Evolutionary conservation across 2,797 vertebrate species (phyloP).

Genomic region (Emydoidea blandingii): DNA sequence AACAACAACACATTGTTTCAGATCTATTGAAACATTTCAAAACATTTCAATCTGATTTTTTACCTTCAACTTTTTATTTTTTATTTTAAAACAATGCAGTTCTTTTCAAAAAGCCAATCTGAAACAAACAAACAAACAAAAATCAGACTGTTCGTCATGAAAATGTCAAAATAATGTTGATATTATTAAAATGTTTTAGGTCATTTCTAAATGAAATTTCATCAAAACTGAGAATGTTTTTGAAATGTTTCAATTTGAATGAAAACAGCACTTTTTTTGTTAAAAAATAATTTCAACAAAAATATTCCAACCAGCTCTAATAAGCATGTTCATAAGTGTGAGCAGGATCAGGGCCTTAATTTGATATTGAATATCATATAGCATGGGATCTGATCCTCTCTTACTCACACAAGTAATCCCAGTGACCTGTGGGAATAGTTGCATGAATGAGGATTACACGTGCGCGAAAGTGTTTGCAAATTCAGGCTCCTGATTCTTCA

Average conservation of each 20-base stretch:
- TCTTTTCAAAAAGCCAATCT: background rate
- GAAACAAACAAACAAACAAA: background rate
- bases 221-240: background rate
- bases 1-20: background rate
- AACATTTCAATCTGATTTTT: background rate
- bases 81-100: background rate
- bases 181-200: background rate
- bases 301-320: background rate
- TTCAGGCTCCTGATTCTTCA: slow-evolving; percentile 11
- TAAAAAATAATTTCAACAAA: background rate
- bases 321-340: background rate
- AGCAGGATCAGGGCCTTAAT: background rate
- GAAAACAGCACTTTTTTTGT: background rate
- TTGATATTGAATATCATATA: background rate
- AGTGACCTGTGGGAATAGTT: background rate
- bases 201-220: background rate
- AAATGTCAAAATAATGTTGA: background rate
- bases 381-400: background rate
- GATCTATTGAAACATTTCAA: background rate
- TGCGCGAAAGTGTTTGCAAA: background rate
- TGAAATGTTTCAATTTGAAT: background rate
- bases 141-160: background rate
- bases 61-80: background rate
- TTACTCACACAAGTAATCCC: background rate
- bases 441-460: background rate